Percentiles rank a stretch among this genome's conserved stretches.
Evolutionary conservation across 2,113 vertebrate species (phyloP).

Genomic region (Pomatorhinus ruficollis): DNA sequence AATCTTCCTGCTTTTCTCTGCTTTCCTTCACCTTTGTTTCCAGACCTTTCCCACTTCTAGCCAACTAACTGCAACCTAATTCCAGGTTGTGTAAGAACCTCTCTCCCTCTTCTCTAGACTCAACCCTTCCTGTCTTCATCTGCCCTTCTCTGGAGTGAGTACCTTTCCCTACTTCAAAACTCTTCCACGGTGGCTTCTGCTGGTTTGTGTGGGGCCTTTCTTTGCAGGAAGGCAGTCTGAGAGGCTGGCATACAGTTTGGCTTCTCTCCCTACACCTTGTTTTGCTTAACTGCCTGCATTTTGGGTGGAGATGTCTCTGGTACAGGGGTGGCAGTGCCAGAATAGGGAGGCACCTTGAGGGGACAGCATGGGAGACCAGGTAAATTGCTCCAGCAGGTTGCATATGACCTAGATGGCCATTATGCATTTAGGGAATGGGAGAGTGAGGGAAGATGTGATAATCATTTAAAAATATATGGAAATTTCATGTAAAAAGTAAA

Average conservation of each 20-base stretch:
- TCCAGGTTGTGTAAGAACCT: neutral
- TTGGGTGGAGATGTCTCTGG: neutral
- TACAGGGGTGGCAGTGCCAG: neutral
- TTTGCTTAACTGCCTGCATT: neutral
- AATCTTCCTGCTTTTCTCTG: neutral
- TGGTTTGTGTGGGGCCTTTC: neutral
- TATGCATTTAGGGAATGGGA: neutral
- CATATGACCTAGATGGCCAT: neutral
- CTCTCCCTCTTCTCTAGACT: neutral
- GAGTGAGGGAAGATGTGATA: neutral
- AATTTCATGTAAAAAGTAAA: slow-evolving; percentile 46
- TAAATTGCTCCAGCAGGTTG: neutral
- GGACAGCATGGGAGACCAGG: neutral
- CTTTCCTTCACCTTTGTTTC: neutral
- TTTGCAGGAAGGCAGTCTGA: neutral
- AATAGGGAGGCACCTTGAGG: neutral
- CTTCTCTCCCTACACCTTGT: neutral
- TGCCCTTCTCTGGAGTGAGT: neutral
- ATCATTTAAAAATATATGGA: slow-evolving; percentile 38
- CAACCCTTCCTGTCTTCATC: neutral
- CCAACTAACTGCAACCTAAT: neutral
- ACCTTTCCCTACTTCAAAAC: neutral
- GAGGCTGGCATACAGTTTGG: neutral
- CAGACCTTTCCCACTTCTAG: neutral
- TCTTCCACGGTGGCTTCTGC: neutral